A percentile compares a stretch with the other conserved stretches of the same genome.
Evolutionary conservation across 2,797 vertebrate genomes (phyloP).

Genomic region (Falco naumanni): DNA sequence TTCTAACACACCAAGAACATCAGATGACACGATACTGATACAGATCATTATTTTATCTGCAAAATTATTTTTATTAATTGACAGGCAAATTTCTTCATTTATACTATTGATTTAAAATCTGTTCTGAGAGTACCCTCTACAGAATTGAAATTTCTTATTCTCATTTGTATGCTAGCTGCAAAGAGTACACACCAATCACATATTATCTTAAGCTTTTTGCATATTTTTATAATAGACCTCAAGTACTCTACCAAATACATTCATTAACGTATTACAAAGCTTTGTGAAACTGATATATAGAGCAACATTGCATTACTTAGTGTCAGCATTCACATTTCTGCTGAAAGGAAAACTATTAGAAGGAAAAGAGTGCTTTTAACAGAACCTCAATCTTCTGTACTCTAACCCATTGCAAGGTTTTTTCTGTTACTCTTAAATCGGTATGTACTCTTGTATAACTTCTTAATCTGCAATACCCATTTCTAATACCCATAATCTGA

Average conservation of each 20-base stretch:
- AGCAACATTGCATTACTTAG: not conserved
- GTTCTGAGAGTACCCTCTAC: not conserved
- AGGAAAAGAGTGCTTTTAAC: not conserved
- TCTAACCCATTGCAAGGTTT: not conserved
- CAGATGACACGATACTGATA: not conserved
- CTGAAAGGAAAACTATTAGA: not conserved
- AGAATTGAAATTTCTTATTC: not conserved
- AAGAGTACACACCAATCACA: not conserved
- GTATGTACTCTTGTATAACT: not conserved
- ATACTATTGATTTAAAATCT: constrained; percentile 3
- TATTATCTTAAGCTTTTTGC: not conserved
- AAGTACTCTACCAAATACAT: not conserved
- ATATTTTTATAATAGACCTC: not conserved
- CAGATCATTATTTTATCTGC: not conserved
- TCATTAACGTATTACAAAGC: not conserved
- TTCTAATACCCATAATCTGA: not conserved
- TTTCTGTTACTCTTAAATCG: not conserved
- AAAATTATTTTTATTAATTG: not conserved
- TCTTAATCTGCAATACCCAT: not conserved
- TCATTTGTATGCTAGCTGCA: fast-evolving
- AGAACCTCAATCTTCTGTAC: not conserved
- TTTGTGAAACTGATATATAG: not conserved
- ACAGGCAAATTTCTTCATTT: not conserved
- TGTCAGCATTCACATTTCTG: not conserved
- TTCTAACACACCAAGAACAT: not conserved